Evolutionary conservation across 2,888 invertebrate genomes (phyloP), one percentile per base, ranked within the genome.

Genomic region (Drosophila parthenogenetica): DNA sequence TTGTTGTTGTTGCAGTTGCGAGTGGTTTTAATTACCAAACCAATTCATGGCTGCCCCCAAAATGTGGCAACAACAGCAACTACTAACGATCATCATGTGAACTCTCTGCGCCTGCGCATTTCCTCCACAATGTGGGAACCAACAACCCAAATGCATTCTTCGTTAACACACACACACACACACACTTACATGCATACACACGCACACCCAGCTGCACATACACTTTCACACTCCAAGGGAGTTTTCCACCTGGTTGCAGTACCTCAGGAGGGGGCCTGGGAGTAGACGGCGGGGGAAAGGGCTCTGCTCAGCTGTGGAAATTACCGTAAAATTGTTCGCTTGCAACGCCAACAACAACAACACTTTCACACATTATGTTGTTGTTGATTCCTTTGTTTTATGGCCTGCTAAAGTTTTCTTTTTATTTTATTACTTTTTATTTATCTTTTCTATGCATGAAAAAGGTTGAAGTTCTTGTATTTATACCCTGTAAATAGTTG

Each of bases 1-100:
- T 4, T 29, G 59, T 25, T 43, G 64, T 25, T 50, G 79, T 45
- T 71, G 87, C 71, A 66, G 82, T 76, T 82, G 85, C 62, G 73
- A 53, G 66, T 51, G 48, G 80, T 85, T 83, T 83, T 83, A 83
- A 83, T 83, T 83, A 87, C 82, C 82, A 49, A 80, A 80, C 67
- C 81, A 63, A 83, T 83, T 65, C 74, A 77, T 62, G 85, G 64
- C 60, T 77, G 83, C 69, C 66, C 73, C 66, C 66, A 77, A 87
- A 79, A 75, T 48, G 39, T 43, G 40, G 25, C 45, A 68, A 8
- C 40, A 43, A 19, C 60, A 61, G 57, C 66, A 53, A 16, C 77
- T 67, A 62, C 84, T 81, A 85, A 85, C 84, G 89, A 83, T 88
- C 86, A 69, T 73, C 87, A 86, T 88, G 83, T 88, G 83, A 83